Base-by-base conservation (phyloP, 30 jellyfish, hydroid and myxozoan genomes). In the Cassiopea andromeda region DNA sequence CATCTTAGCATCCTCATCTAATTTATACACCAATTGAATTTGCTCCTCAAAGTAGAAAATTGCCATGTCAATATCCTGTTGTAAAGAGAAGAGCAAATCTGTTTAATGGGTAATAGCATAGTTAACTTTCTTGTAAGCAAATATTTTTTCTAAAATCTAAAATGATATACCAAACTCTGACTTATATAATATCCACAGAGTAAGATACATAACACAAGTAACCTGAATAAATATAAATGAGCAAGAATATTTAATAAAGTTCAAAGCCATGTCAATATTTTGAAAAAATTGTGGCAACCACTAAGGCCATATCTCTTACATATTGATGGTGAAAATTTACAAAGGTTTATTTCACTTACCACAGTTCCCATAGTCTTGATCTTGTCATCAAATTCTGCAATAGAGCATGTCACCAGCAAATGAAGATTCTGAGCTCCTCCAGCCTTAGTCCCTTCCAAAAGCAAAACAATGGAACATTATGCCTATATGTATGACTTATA, bases 21-120 rank as follows among this genome's bases (percentile, higher is more conserved):
- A 70, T 27, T 70, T 16, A 38, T 38, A 1, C 27, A 4, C 74
- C 7, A 77, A 48, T 69, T 77, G 70, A 48, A 77, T 77, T 38
- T 77, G 86, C 74, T 77, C 73, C 73, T 77, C 86, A 17, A 77
- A 77, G 50, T 48, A 38, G 48, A 77, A 44, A 14, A 77, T 77
- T 8, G 49, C 86, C 86, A 77, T 77, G 44, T 77, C 86, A 2
- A 77, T 43, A 43, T 77, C 86, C 86, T 77, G 74, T 68, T 12
- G 50, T 9, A 12, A 77, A 77, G 50, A 19, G 18, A 54, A 54
- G 7, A 54, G 64, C 64, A 54, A 3, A 54, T 54, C 12, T 54
- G 64, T 54, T 6, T 10, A 54, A 54, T 10, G 12, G 12, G 7
- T 10, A 54, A 54, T 6, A 54, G 7, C 64, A 27, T 27, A 27